Conservation (phyloP, 2,888 invertebrate species). For the Aromia moschata region DNA sequence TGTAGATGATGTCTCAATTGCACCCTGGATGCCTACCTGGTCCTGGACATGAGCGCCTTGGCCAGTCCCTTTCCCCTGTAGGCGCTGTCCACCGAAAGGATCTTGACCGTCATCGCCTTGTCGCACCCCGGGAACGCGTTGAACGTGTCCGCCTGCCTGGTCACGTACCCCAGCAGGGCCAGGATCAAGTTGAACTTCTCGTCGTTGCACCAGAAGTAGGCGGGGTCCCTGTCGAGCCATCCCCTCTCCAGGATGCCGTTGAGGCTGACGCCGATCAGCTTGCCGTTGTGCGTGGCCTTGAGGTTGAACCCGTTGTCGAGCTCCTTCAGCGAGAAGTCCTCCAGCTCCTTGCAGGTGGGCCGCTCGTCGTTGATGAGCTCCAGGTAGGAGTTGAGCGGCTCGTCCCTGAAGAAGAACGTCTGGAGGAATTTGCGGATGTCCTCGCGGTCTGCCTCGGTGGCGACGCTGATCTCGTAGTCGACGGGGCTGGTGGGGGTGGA, state of each 20-base stretch:
- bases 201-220: constrained; percentile 56
- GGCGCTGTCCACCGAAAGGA: constrained; percentile 72
- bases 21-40: constrained; percentile 75
- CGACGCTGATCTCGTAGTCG: constrained; percentile 61
- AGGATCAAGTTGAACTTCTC: constrained; percentile 74
- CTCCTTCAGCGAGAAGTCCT: constrained; percentile 69
- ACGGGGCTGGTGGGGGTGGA: constrained; percentile 54
- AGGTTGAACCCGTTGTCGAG: constrained; percentile 70
- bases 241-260: constrained; percentile 50
- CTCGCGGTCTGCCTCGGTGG: constrained; percentile 63
- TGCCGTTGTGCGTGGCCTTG: constrained; percentile 69
- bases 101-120: constrained; percentile 70
- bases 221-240: constrained; percentile 45
- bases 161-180: constrained; percentile 68
- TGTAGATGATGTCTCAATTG: too few relatives aligned
- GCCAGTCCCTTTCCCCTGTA: constrained; percentile 76
- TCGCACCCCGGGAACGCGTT: constrained; percentile 67
- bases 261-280: constrained; percentile 63
- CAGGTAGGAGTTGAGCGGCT: constrained; percentile 73
- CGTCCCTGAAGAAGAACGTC: constrained; percentile 77
- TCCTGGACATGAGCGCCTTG: constrained; percentile 68
- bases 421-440: constrained; percentile 66
- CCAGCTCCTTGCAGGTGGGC: constrained; percentile 71
- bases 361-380: constrained; percentile 70
- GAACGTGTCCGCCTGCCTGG: constrained; percentile 67